A percentile compares a stretch with the other conserved stretches of the same genome.
phyloP scores from a whole-genome alignment of 92 coral and sea anemone species.

The Zoanthus solanderi region DNA sequence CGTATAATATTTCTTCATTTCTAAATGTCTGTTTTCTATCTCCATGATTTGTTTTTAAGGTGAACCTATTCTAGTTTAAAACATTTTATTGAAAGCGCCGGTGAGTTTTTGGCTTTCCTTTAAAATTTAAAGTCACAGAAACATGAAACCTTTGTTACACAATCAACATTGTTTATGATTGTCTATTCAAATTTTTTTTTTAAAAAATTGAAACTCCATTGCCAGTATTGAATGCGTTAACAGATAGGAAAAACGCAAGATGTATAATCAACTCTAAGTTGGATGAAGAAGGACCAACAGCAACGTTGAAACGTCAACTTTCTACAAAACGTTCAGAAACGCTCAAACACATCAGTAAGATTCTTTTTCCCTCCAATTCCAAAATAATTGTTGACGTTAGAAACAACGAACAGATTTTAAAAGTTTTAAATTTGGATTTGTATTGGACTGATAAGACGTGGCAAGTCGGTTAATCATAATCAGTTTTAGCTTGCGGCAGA shows the following conservation, averaged over 20 bases:
- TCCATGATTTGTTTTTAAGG: background rate
- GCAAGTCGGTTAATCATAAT: background rate
- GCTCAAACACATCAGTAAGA: background rate
- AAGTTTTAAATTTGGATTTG: background rate
- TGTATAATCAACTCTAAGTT: no score
- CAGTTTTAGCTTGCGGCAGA: slow-evolving; percentile 30
- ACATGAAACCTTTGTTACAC: background rate
- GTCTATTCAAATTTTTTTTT: background rate
- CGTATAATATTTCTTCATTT: no score
- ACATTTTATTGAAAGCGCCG: background rate
- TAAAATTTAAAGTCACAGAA: background rate
- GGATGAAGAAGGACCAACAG: no score
- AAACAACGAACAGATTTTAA: background rate
- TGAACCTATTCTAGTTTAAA: background rate
- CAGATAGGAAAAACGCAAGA: no score
- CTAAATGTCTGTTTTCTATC: background rate
- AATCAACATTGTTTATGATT: background rate
- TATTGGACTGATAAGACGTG: background rate
- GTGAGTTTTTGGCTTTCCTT: background rate
- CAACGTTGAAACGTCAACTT: no score
- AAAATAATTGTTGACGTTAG: background rate
- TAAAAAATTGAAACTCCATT: background rate
- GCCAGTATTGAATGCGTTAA: no score
- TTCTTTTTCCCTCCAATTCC: no score
- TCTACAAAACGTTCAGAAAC: no score